Conservation (phyloP, 2,113 vertebrate genomes). For the Vireo altiloquus region DNA sequence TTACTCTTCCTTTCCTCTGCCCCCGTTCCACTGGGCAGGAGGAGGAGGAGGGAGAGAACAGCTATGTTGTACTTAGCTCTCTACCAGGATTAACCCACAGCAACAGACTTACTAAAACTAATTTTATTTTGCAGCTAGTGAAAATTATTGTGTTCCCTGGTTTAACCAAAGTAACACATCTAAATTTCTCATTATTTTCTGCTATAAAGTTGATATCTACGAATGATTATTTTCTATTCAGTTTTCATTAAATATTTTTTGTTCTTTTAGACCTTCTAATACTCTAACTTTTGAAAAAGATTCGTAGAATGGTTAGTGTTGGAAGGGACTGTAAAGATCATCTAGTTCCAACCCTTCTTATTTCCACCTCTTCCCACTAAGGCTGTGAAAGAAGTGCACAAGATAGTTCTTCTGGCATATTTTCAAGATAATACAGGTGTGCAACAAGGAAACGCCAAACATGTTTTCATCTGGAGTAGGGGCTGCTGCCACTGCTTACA, state of each 20-base stretch:
- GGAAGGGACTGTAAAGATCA: not conserved
- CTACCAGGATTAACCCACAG: not conserved
- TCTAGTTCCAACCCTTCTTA: not conserved
- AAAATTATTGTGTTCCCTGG: not conserved
- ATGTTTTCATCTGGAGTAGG: not conserved
- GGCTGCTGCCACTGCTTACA: not conserved
- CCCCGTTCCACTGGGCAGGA: not conserved
- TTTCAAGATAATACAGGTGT: not conserved
- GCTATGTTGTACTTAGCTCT: not conserved
- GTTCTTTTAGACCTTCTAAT: not conserved
- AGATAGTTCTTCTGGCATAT: not conserved
- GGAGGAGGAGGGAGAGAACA: not conserved
- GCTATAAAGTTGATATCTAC: not conserved
- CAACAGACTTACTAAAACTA: not conserved
- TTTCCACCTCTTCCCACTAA: not conserved
- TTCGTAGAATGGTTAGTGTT: not conserved
- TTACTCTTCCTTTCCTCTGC: not conserved
- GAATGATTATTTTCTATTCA: not conserved
- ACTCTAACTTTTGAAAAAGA: not conserved
- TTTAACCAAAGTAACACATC: not conserved
- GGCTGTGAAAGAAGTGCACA: not conserved
- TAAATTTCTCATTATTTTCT: not conserved
- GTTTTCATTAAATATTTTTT: not conserved
- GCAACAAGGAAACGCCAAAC: not conserved
- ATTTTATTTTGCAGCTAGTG: not conserved